phyloP scores from a whole-genome alignment of 2,113 vertebrate genomes.

The Gopherus evgoodei region DNA sequence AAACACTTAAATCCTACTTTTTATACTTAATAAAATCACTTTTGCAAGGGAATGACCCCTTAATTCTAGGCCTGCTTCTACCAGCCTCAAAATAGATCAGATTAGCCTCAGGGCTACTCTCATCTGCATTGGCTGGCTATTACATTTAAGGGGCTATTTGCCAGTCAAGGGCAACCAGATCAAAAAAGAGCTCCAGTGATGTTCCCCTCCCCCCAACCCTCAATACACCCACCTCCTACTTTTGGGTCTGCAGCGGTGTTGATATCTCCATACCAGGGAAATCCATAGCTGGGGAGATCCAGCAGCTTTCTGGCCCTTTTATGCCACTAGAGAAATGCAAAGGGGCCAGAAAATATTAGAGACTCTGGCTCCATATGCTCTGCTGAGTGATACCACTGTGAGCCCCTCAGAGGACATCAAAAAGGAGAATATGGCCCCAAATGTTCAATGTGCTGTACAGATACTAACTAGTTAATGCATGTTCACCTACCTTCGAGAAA shows the following conservation, averaged over 20 bases:
- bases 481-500: background rate
- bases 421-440: background rate
- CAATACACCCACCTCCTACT: accelerated
- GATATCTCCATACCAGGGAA: accelerated
- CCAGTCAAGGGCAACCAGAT: background rate
- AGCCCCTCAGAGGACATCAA: background rate
- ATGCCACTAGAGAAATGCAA: background rate
- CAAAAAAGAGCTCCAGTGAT: background rate
- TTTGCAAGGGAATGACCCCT: background rate
- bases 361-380: background rate
- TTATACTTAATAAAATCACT: too few relatives aligned
- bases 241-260: background rate
- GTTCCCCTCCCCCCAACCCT: background rate
- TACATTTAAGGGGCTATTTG: background rate
- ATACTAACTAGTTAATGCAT: background rate
- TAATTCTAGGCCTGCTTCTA: background rate
- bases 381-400: background rate
- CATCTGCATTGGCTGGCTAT: background rate
- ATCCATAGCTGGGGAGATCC: background rate
- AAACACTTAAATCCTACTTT: too few relatives aligned
- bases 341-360: background rate
- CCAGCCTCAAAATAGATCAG: background rate
- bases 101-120: background rate
- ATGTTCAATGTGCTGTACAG: background rate
- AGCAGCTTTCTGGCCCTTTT: background rate